These are phyloP conservation scores for Peromyscus polionotus DNA, from an alignment of 2,113 vertebrate genomes.

Conservation along the genomic window DNA sequence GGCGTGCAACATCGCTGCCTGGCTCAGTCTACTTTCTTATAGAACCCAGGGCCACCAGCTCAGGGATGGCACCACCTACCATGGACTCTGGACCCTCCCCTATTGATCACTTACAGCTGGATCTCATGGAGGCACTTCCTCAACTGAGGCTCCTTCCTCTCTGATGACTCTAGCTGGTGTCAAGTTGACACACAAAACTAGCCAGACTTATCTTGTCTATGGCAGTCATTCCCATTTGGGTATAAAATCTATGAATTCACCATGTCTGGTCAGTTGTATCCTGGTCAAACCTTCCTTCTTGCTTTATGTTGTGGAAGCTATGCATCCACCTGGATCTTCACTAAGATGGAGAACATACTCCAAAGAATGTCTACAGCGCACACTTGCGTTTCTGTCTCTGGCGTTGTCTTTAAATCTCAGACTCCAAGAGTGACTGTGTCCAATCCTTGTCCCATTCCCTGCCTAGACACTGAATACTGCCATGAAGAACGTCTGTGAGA, in stretches of 20 bases:
- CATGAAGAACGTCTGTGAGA: conserved; percentile 92
- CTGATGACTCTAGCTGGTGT: neutral
- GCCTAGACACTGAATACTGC: conserved; percentile 89
- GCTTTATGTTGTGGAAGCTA: neutral
- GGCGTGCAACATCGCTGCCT: too few species aligned
- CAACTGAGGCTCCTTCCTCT: neutral
- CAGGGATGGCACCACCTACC: neutral
- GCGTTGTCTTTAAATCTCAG: neutral
- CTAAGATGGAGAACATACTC: neutral
- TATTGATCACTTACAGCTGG: neutral
- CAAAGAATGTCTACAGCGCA: neutral
- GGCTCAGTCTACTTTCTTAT: neutral
- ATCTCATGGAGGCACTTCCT: neutral
- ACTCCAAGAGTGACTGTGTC: neutral
- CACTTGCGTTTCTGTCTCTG: neutral
- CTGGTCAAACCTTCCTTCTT: neutral
- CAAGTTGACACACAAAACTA: neutral
- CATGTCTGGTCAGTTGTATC: neutral
- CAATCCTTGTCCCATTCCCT: too few species aligned
- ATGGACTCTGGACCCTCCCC: neutral
- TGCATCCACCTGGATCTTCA: neutral
- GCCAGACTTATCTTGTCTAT: neutral
- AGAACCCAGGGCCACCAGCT: neutral
- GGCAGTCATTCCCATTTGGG: neutral
- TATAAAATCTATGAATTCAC: neutral